Conservation (phyloP, 2,888 invertebrate species). For the Cephus sareptanus region DNA sequence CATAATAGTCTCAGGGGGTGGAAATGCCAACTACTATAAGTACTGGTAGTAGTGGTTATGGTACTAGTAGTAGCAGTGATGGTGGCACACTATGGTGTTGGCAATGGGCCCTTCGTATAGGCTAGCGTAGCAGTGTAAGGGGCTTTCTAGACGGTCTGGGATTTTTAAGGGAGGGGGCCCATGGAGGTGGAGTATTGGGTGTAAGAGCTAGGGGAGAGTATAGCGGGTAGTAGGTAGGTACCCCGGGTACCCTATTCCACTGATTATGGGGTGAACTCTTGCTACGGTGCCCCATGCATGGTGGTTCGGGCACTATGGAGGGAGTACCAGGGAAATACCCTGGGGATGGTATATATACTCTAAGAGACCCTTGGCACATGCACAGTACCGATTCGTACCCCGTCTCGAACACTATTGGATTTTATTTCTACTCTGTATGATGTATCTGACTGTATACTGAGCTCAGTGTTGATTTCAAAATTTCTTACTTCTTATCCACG, state of each 20-base stretch:
- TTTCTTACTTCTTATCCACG: background rate
- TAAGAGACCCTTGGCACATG: slow-evolving; percentile 51
- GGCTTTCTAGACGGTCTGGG: background rate
- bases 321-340: slow-evolving; percentile 49
- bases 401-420: slow-evolving; percentile 34
- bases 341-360: slow-evolving; percentile 59
- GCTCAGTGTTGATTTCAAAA: background rate
- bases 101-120: background rate
- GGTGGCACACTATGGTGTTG: background rate
- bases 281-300: slow-evolving; percentile 53
- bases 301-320: slow-evolving; percentile 41
- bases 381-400: slow-evolving; percentile 60
- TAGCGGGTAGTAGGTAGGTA: slow-evolving; percentile 20
- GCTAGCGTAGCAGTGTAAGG: background rate
- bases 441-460: background rate
- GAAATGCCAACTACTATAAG: background rate
- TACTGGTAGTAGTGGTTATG: background rate
- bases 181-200: slow-evolving; percentile 7
- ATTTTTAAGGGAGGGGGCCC: background rate
- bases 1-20: slow-evolving; percentile 19
- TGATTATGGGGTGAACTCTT: slow-evolving; percentile 59
- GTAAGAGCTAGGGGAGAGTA: slow-evolving; percentile 2
- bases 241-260: slow-evolving; percentile 27
- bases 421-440: background rate
- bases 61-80: background rate